phyloP scores from a whole-genome alignment of 2,113 vertebrate genomes.

The Myodes glareolus region DNA sequence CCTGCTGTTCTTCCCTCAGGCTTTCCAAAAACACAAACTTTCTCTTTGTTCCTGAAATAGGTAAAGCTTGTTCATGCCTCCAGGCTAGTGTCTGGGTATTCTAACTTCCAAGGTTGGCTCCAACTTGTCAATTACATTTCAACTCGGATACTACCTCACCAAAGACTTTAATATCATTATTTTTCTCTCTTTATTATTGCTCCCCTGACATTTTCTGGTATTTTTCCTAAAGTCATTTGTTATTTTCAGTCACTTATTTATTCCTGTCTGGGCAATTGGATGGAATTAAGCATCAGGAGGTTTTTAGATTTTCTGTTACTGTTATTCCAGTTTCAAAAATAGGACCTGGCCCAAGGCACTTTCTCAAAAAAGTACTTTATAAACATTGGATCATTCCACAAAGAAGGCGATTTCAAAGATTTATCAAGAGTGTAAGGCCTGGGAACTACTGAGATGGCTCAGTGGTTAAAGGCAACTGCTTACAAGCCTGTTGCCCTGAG shows the following conservation, averaged over 20 bases:
- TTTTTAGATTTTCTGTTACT: not conserved
- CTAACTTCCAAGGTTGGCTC: not conserved
- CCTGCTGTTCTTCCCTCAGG: not conserved
- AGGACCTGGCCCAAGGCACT: not conserved
- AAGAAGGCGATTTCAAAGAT: not conserved
- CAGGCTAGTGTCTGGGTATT: not conserved
- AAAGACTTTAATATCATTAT: too few species aligned
- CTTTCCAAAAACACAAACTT: not conserved
- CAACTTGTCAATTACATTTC: not conserved
- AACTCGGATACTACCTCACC: not conserved
- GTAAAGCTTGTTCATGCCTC: not conserved
- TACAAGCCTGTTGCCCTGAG: not conserved
- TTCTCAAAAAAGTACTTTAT: not conserved
- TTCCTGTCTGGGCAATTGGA: not conserved
- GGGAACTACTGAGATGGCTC: not conserved
- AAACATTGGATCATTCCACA: not conserved
- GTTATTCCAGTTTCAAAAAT: not conserved
- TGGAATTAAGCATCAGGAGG: not conserved
- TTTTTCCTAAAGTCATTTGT: not conserved
- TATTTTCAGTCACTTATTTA: not conserved
- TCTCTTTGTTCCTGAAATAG: not conserved
- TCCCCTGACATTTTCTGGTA: not conserved
- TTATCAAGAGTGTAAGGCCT: not conserved
- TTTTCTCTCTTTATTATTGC: not conserved
- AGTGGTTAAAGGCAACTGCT: not conserved